Evolutionary conservation across 2,113 vertebrate species (phyloP).

Genomic region (Leiothrix lutea): DNA sequence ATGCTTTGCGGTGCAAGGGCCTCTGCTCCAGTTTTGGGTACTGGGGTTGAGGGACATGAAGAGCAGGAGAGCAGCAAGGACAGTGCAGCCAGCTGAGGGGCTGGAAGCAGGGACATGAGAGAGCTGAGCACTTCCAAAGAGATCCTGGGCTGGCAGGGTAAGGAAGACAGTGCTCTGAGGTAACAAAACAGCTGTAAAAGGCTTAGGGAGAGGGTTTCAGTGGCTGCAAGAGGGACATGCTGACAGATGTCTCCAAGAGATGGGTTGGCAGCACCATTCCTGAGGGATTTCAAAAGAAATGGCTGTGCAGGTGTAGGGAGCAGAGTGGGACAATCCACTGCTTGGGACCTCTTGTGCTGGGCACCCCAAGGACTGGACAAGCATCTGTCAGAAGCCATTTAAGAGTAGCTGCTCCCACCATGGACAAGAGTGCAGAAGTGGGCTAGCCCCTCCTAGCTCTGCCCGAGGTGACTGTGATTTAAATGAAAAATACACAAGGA

Average conservation of each 20-base stretch:
- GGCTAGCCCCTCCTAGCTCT: background rate
- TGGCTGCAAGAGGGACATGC: background rate
- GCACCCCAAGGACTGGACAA: background rate
- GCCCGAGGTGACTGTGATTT: background rate
- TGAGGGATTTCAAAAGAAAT: background rate
- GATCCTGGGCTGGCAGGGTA: background rate
- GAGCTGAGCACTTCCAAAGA: background rate
- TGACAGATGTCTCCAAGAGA: background rate
- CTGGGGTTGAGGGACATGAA: fast-evolving
- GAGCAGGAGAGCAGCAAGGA: background rate
- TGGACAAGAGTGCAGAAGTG: background rate
- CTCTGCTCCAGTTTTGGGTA: background rate
- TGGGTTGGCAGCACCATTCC: background rate
- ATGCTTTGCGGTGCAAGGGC: background rate
- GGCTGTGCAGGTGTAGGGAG: background rate
- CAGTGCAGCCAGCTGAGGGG: background rate
- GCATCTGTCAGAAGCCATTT: background rate
- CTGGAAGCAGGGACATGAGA: background rate
- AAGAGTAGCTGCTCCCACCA: background rate
- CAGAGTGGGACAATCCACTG: background rate
- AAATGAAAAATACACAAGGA: background rate
- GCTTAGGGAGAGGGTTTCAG: background rate
- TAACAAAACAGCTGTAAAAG: background rate
- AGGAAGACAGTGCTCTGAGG: background rate
- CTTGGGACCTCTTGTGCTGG: background rate